These are phyloP conservation scores for Aspidiotus destructor DNA, from an alignment of 2,888 invertebrate species.

Conservation along the genomic window DNA sequence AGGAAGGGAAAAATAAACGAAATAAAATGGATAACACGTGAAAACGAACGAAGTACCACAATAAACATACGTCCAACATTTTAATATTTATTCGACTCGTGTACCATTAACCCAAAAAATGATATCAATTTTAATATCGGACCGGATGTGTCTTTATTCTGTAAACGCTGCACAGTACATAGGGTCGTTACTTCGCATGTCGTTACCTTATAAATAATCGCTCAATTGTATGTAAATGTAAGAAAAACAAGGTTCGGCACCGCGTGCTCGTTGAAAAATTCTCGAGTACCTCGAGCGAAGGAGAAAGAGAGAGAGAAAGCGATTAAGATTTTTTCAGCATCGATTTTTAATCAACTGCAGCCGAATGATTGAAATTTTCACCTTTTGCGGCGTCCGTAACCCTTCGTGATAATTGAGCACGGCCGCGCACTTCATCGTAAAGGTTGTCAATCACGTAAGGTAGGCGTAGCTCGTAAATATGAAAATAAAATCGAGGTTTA, in stretches of 20 bases:
- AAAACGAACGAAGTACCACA: background rate
- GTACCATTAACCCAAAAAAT: slow-evolving; percentile 3
- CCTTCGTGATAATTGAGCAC: too few relatives aligned
- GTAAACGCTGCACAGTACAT: background rate
- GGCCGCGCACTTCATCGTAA: too few relatives aligned
- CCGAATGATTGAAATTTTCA: too few relatives aligned
- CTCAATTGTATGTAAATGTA: slow-evolving; percentile 32
- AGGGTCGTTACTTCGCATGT: slow-evolving; percentile 28
- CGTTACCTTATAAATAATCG: slow-evolving; percentile 32
- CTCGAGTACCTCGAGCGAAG: background rate
- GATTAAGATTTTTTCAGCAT: background rate
- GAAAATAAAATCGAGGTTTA: too few relatives aligned
- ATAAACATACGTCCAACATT: slow-evolving; percentile 1
- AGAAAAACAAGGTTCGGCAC: slow-evolving; percentile 8
- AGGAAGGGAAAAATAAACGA: too few relatives aligned
- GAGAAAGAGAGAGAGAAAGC: background rate
- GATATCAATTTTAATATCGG: slow-evolving; percentile 32
- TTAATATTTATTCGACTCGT: slow-evolving; percentile 4
- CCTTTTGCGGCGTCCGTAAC: too few relatives aligned
- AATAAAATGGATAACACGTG: too few relatives aligned
- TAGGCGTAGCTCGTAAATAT: too few relatives aligned
- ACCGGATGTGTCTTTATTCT: slow-evolving; percentile 30
- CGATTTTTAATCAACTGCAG: background rate
- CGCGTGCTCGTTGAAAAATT: background rate
- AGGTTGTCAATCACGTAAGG: too few relatives aligned